A percentile compares a stretch with the other conserved stretches of the same genome.
Conservation (phyloP, 2,888 invertebrate genomes). For the Barypeithes pellucidus region DNA sequence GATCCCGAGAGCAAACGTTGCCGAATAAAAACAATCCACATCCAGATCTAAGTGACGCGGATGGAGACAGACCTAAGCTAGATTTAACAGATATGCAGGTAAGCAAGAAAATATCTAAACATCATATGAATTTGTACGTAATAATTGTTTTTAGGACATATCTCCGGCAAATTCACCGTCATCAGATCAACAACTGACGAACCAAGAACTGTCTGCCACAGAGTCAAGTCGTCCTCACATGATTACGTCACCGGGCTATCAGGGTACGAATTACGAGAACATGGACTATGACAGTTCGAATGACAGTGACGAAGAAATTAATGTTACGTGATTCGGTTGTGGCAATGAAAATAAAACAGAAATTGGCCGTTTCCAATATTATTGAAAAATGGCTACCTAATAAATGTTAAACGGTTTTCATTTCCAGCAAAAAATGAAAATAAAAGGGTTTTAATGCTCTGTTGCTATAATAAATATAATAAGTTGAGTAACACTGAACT, state of each 20-base stretch:
- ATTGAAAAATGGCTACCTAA: not conserved
- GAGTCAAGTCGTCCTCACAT: slow-evolving; percentile 37
- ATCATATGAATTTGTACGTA: not conserved
- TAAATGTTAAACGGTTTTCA: not conserved
- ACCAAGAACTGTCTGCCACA: slow-evolving; percentile 25
- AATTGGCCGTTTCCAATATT: not conserved
- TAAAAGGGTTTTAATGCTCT: too few relatives aligned
- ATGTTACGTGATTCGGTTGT: slow-evolving; percentile 83
- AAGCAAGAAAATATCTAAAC: slow-evolving; percentile 16
- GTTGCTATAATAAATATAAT: too few relatives aligned
- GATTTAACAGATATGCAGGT: slow-evolving; percentile 73
- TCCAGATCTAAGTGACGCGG: slow-evolving; percentile 93
- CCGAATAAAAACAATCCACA: slow-evolving; percentile 98
- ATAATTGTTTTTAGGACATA: slow-evolving; percentile 67
- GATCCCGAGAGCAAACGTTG: slow-evolving; percentile 94
- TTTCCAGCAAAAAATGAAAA: too few relatives aligned
- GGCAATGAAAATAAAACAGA: slow-evolving; percentile 2
- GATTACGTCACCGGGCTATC: slow-evolving; percentile 54
- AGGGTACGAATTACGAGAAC: slow-evolving; percentile 69
- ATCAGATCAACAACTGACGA: slow-evolving; percentile 56
- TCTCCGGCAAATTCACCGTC: slow-evolving; percentile 71
- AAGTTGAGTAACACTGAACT: not conserved
- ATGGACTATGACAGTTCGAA: slow-evolving; percentile 72
- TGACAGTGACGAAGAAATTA: slow-evolving; percentile 88
- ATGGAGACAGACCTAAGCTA: slow-evolving; percentile 83